Conservation (phyloP, 2,797 vertebrate genomes). For the Novumbra hubbsi region DNA sequence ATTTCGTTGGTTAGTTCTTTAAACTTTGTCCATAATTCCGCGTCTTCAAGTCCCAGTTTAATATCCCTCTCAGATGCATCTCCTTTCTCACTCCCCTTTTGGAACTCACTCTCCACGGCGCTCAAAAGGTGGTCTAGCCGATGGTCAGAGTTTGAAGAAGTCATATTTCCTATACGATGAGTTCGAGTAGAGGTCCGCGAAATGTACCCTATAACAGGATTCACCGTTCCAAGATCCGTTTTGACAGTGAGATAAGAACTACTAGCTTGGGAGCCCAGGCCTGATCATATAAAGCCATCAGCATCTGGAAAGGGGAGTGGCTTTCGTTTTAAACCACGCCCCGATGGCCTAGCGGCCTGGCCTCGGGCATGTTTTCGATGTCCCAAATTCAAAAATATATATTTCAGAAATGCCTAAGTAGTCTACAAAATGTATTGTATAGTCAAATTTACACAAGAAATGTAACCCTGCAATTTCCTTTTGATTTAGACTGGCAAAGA, state of each 20-base stretch:
- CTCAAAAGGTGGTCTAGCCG: conserved; percentile 81
- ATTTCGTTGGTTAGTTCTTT: conserved; percentile 83
- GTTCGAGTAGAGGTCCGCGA: conserved; percentile 12
- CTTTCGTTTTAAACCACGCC: conserved; percentile 38
- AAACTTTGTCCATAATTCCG: conserved; percentile 79
- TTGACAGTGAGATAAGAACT: conserved; percentile 35
- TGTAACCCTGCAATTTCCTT: background rate
- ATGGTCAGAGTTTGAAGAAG: conserved; percentile 72
- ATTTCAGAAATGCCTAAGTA: background rate
- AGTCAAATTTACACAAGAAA: background rate
- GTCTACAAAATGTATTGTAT: background rate
- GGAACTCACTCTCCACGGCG: conserved; percentile 80
- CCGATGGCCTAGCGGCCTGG: background rate
- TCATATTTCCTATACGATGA: conserved; percentile 57
- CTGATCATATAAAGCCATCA: conserved; percentile 70
- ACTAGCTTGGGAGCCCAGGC: conserved; percentile 25
- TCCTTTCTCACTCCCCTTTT: conserved; percentile 80
- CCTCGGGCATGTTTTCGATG: background rate
- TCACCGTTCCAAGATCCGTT: background rate
- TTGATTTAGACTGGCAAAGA: background rate
- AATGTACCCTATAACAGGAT: conserved; percentile 17
- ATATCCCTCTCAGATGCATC: conserved; percentile 80
- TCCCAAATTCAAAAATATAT: background rate
- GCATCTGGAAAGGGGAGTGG: conserved; percentile 68
- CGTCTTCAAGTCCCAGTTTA: conserved; percentile 77